Conservation (phyloP, 2,888 invertebrate species). For the Sipha maydis region DNA sequence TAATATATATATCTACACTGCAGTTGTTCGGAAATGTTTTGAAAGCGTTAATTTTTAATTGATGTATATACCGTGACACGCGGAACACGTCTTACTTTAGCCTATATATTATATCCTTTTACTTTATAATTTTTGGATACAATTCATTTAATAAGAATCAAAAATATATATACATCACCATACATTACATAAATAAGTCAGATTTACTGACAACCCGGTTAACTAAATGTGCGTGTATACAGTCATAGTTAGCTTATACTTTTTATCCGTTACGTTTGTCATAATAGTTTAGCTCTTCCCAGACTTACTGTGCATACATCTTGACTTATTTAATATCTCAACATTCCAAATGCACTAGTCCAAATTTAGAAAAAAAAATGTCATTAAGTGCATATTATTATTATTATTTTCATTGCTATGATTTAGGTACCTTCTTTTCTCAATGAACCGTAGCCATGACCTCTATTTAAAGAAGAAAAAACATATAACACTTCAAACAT, state of each 20-base stretch:
- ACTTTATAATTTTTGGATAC: conserved; percentile 4
- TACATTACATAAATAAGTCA: neutral
- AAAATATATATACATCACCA: neutral
- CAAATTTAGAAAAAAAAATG: no score
- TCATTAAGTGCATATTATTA: neutral
- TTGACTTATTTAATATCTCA: no score
- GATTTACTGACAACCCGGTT: neutral
- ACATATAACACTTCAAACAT: neutral
- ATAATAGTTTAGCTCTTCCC: no score
- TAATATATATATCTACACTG: neutral
- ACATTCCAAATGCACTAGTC: no score
- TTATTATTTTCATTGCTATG: neutral
- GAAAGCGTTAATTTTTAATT: conserved; percentile 61
- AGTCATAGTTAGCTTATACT: no score
- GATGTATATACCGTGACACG: conserved; percentile 31
- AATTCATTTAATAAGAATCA: neutral
- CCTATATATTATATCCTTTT: conserved; percentile 12
- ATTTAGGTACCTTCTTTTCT: neutral
- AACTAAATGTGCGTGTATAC: neutral
- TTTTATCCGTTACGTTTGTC: no score
- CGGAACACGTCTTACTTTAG: conserved; percentile 31
- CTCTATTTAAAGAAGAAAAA: conserved; percentile 37
- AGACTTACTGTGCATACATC: no score
- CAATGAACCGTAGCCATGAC: neutral
- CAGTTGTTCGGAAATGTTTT: conserved; percentile 23